phyloP scores from a whole-genome alignment of 2,113 vertebrate genomes.

The Lasiurus cinereus region DNA sequence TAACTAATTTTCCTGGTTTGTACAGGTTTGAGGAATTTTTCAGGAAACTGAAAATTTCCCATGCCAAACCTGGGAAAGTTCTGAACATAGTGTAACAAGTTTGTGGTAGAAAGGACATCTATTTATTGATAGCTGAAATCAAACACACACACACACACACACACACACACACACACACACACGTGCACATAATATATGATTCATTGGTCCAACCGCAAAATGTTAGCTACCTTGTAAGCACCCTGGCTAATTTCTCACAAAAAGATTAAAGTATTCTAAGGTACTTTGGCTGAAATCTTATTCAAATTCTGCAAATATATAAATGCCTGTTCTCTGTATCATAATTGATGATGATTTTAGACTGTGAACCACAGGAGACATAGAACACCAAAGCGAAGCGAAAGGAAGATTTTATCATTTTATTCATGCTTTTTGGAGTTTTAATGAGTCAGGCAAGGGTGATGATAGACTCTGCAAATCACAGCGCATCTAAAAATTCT shows the following conservation, averaged over 20 bases:
- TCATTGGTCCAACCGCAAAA: not conserved
- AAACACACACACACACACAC: not conserved
- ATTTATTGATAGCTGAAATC: not conserved
- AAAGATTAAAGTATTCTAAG: not conserved
- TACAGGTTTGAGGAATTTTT: not conserved
- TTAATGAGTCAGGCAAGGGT: constrained; percentile 47
- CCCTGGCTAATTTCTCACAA: not conserved
- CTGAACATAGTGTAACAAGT: not conserved
- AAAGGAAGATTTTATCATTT: not conserved
- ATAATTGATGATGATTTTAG: constrained; percentile 21
- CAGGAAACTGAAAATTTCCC: not conserved
- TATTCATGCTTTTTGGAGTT: constrained; percentile 47
- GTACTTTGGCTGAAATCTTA: not conserved
- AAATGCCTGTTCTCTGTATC: not conserved
- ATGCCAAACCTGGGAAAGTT: not conserved
- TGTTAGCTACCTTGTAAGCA: not conserved
- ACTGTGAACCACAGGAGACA: not conserved
- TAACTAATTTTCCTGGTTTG: not conserved
- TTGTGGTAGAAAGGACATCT: not conserved
- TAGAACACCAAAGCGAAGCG: not conserved
- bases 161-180: not conserved
- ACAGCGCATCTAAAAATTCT: constrained; percentile 10
- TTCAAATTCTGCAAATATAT: not conserved
- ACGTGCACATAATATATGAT: rapidly evolving
- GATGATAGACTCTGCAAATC: constrained; percentile 54